Evolutionary conservation across 2,113 vertebrate genomes (phyloP).

Genomic region (Xenopus laevis): DNA sequence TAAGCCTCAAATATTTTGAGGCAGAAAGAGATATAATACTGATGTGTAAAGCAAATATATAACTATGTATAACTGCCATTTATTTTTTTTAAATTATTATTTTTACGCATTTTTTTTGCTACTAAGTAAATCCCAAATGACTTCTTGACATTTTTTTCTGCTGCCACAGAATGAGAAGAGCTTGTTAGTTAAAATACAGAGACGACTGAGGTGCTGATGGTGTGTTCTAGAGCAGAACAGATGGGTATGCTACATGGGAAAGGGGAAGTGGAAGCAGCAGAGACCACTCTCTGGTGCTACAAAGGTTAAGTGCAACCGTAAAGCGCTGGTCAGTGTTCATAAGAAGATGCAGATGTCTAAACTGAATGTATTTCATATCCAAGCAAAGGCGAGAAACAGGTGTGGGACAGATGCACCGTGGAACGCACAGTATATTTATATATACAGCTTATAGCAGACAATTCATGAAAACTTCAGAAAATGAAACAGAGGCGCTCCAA

Average conservation of each 20-base stretch:
- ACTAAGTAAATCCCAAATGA: no score
- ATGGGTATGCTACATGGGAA: no score
- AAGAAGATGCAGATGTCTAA: not conserved
- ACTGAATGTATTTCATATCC: slow-evolving; percentile 4
- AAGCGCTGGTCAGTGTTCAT: not conserved
- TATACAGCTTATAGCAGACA: slow-evolving; percentile 20
- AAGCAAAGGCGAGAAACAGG: slow-evolving; percentile 29
- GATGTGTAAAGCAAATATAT: slow-evolving; percentile 2
- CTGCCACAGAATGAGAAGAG: slow-evolving; percentile 8
- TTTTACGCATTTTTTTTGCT: no score
- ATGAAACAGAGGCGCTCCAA: slow-evolving; percentile 21
- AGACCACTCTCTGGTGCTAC: not conserved
- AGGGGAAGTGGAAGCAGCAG: no score
- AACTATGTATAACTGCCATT: no score
- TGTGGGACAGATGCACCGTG: slow-evolving; percentile 29
- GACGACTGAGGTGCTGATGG: not conserved
- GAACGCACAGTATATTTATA: slow-evolving; percentile 16
- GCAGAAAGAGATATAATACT: slow-evolving; percentile 27
- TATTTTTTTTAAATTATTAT: no score
- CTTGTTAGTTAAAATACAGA: not conserved
- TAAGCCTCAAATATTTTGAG: slow-evolving; percentile 1
- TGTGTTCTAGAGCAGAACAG: not conserved
- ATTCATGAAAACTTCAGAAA: slow-evolving; percentile 20
- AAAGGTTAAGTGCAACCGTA: not conserved
- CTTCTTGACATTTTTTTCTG: not conserved